Percentiles rank a stretch among this genome's conserved stretches.
Conservation (phyloP, 1,140 invertebrate genomes). For the Aphaenogaster rudis region DNA sequence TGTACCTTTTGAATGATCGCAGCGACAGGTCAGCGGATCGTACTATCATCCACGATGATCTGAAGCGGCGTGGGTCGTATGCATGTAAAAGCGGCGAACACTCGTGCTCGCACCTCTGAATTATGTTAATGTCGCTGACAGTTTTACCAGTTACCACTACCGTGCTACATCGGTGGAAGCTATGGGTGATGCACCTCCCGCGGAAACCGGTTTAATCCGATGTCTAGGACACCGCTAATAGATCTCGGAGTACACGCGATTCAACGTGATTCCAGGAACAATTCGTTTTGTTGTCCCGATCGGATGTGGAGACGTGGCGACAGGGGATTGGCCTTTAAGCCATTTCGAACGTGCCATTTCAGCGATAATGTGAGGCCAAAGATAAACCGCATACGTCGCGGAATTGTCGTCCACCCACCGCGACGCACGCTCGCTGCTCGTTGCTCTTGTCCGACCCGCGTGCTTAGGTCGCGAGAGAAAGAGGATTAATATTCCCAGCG, state of each 20-base stretch:
- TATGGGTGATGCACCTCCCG: constrained; percentile 28
- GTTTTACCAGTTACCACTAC: constrained; percentile 41
- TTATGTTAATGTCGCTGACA: constrained; percentile 69
- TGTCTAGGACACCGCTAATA: constrained; percentile 63
- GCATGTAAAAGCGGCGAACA: constrained; percentile 63
- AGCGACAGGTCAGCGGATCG: constrained; percentile 69
- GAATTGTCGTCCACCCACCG: constrained; percentile 11
- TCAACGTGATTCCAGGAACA: constrained; percentile 19
- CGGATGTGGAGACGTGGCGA: constrained; percentile 5
- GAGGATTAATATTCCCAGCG: constrained; percentile 36
- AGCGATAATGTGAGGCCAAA: constrained; percentile 17
- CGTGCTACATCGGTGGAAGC: constrained; percentile 48
- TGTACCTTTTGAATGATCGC: constrained; percentile 49
- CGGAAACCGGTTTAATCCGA: constrained; percentile 71
- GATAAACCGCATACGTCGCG: constrained; percentile 33
- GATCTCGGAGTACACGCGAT: constrained; percentile 35
- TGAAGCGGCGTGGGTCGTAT: constrained; percentile 56
- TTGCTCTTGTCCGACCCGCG: constrained; percentile 11
- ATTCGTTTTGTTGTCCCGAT: background rate
- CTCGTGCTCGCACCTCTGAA: constrained; percentile 60
- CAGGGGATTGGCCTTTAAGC: constrained; percentile 10
- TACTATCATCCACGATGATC: constrained; percentile 67
- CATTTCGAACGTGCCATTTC: constrained; percentile 24
- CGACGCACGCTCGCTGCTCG: background rate
- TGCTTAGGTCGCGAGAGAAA: background rate